Evolutionary conservation across 2,797 vertebrate genomes (phyloP), one percentile per base, ranked within the genome.

Genomic region (Streptopelia turtur): DNA sequence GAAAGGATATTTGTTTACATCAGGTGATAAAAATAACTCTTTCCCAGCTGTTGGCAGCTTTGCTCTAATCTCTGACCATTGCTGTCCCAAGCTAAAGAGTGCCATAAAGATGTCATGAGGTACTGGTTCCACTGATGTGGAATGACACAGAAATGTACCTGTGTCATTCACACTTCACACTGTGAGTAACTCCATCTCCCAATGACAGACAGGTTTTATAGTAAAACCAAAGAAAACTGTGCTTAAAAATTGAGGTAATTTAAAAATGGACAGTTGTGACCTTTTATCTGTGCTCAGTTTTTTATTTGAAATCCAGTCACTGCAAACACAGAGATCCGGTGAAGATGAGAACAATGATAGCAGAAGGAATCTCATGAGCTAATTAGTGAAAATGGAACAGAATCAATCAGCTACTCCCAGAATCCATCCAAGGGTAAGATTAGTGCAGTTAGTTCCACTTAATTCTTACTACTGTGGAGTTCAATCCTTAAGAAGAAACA

Each of bases 311-410:
- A 84, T 70, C 27, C 6, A 61, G 4, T 55, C 31, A 25, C 37
- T 71, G 50, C 27, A 87, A 91, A 85, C 31, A 39, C 14, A 66
- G 59, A 76, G 18, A 80, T 57, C 24, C 0, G 0, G 66, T 55
- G 41, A 89, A 71, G 27, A 91, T 52, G 50, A 69, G 31, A 75
- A 87, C 21, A 91, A 84, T 39, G 14, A 77, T 2, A 87, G 52
- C 7, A 78, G 9, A 28, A 85, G 15, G 22, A 85, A 74, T 0
- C 0, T 66, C 70, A 91, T 41, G 22, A 80, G 30, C 24, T 80
- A 61, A 76, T 91, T 83, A 87, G 9, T 55, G 85, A 80, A 94
- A 95, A 85, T 17, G 15, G 24, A 83, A n/a, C 24, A 93, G 87
- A 77, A 6, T 69, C 76, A 87, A 93, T 77, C 68, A 74, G 39